A percentile compares a stretch with the other conserved stretches of the same genome.
phyloP scores from a whole-genome alignment of 2,888 invertebrate genomes.

The Agrotis ipsilon region DNA sequence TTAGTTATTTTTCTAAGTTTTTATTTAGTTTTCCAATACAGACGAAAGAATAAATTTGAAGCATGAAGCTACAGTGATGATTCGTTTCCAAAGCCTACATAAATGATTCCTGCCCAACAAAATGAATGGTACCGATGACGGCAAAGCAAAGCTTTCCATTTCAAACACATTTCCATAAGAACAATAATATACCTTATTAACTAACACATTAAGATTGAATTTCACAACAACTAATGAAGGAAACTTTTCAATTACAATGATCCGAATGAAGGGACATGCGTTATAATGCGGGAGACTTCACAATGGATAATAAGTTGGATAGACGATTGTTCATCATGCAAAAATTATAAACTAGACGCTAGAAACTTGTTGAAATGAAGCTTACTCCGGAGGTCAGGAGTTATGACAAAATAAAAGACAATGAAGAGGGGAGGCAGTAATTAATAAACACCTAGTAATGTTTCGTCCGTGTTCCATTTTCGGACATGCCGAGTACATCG shows the following conservation, averaged over 20 bases:
- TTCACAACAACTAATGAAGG: constrained; percentile 76
- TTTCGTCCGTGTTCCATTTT: constrained; percentile 70
- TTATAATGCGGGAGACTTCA: constrained; percentile 79
- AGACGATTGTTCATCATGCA: constrained; percentile 74
- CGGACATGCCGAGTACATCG: constrained; percentile 66
- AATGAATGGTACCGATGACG: constrained; percentile 65
- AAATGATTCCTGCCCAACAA: constrained; percentile 62
- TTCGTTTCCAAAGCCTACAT: constrained; percentile 67
- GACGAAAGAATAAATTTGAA: constrained; percentile 56
- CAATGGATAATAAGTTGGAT: constrained; percentile 72
- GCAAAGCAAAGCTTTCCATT: constrained; percentile 70
- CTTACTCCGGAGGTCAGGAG: constrained; percentile 66
- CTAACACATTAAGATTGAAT: constrained; percentile 70
- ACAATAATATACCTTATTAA: constrained; percentile 60
- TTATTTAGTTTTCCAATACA: constrained; percentile 28
- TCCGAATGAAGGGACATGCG: constrained; percentile 82
- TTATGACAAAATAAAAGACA: constrained; percentile 77
- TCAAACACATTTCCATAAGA: constrained; percentile 39
- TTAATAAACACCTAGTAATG: constrained; percentile 76
- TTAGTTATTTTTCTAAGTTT: not conserved
- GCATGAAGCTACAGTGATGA: constrained; percentile 72
- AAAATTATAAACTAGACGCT: constrained; percentile 72
- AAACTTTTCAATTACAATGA: constrained; percentile 68
- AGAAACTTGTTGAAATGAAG: constrained; percentile 64
- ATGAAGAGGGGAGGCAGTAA: constrained; percentile 78